Conservation (phyloP, 2,797 vertebrate genomes). For the Cirrhinus mrigala region DNA sequence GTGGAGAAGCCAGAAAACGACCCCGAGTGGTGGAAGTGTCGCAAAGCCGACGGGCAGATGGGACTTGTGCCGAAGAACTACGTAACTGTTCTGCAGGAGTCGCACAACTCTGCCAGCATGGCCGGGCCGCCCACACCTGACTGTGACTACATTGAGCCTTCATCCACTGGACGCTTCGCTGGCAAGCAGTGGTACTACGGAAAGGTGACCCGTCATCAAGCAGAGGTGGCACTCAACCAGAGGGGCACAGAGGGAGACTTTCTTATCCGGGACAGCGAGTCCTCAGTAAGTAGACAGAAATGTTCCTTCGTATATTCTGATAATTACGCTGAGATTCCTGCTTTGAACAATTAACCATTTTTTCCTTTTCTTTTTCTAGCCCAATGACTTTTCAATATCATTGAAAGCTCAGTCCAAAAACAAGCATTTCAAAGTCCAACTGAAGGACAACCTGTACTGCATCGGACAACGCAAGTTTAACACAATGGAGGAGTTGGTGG, state of each 20-base stretch:
- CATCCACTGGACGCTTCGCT: conserved; percentile 85
- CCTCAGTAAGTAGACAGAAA: conserved; percentile 84
- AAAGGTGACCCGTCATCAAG: conserved; percentile 91
- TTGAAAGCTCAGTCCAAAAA: conserved; percentile 94
- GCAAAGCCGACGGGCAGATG: conserved; percentile 88
- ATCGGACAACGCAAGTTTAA: conserved; percentile 94
- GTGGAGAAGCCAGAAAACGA: conserved; percentile 94
- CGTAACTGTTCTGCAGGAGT: conserved; percentile 87
- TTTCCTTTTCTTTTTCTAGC: conserved; percentile 72
- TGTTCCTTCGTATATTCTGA: neutral
- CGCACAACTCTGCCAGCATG: conserved; percentile 77
- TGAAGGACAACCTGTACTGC: conserved; percentile 91
- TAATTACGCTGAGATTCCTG: neutral
- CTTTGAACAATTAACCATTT: neutral
- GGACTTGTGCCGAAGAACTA: conserved; percentile 94
- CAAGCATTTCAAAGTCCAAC: conserved; percentile 95
- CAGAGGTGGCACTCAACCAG: conserved; percentile 92
- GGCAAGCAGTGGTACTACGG: conserved; percentile 94
- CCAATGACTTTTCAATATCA: conserved; percentile 93
- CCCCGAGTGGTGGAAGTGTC: conserved; percentile 94
- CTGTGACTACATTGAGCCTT: conserved; percentile 91
- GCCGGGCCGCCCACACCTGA: conserved; percentile 87
- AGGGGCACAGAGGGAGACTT: conserved; percentile 90
- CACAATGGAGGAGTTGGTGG: conserved; percentile 94
- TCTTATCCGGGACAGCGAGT: conserved; percentile 92